phyloP scores from a whole-genome alignment of 1,140 invertebrate genomes.

The Homarus americanus region DNA sequence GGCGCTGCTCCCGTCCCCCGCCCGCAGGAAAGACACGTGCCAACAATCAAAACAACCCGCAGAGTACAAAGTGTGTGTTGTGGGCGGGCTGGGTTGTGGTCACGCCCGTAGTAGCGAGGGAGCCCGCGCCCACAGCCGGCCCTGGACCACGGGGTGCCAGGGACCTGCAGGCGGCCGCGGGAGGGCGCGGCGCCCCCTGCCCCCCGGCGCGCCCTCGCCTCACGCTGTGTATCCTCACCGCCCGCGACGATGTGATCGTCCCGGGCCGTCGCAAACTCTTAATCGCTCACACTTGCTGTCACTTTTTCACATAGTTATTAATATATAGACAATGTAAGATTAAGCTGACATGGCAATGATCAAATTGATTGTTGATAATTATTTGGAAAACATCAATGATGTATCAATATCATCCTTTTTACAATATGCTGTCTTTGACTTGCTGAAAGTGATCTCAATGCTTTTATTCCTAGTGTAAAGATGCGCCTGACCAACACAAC shows the following conservation, averaged over 20 bases:
- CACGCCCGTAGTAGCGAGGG: slow-evolving; percentile 70
- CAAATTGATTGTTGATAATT: slow-evolving; percentile 74
- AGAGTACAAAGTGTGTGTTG: slow-evolving; percentile 73
- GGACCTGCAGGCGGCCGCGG: slow-evolving; percentile 62
- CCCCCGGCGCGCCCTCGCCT: slow-evolving; percentile 58
- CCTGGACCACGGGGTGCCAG: slow-evolving; percentile 50
- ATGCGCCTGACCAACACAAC: slow-evolving; percentile 68
- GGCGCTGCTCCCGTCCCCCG: slow-evolving; percentile 70
- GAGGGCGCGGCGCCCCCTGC: slow-evolving; percentile 52
- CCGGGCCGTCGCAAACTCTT: slow-evolving; percentile 67
- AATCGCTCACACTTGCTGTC: slow-evolving; percentile 72
- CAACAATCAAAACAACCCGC: slow-evolving; percentile 73
- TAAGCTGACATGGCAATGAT: slow-evolving; percentile 70
- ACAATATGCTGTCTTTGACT: slow-evolving; percentile 72
- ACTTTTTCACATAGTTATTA: slow-evolving; percentile 73
- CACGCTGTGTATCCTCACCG: slow-evolving; percentile 56
- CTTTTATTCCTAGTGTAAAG: slow-evolving; percentile 72
- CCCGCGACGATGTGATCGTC: slow-evolving; percentile 65
- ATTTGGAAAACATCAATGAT: slow-evolving; percentile 70
- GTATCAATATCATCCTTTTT: slow-evolving; percentile 70
- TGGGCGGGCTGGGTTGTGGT: slow-evolving; percentile 69
- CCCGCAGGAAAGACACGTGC: slow-evolving; percentile 73
- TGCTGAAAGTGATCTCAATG: slow-evolving; percentile 73
- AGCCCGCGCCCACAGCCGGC: slow-evolving; percentile 63
- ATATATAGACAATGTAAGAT: slow-evolving; percentile 68